Conservation (phyloP, 2,888 invertebrate species). For the Lasioglossum pauxillum region DNA sequence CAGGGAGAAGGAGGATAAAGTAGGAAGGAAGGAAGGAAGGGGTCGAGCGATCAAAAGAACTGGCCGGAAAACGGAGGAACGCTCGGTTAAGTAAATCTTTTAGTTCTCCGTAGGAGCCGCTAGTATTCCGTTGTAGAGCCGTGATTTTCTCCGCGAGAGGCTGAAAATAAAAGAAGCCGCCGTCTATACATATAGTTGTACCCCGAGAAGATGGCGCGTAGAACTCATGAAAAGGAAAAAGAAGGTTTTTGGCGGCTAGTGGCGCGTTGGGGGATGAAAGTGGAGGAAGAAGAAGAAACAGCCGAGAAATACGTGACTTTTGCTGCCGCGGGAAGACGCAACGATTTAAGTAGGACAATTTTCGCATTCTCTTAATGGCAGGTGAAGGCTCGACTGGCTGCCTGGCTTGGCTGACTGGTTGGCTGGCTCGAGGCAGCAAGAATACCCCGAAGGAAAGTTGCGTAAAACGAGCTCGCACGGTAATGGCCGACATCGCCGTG, state of each 20-base stretch:
- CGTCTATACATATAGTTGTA: slow-evolving; percentile 14
- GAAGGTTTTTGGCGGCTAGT: slow-evolving; percentile 7
- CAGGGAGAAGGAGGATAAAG: neutral
- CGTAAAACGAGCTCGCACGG: slow-evolving; percentile 60
- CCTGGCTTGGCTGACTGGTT: neutral
- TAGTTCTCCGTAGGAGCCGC: slow-evolving; percentile 28
- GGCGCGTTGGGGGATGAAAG: neutral
- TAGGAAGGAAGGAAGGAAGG: neutral
- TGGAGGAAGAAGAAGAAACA: neutral
- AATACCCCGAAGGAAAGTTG: slow-evolving; percentile 60
- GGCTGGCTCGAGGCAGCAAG: slow-evolving; percentile 34
- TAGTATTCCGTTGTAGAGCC: slow-evolving; percentile 40
- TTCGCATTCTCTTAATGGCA: slow-evolving; percentile 57
- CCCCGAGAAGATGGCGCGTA: slow-evolving; percentile 22
- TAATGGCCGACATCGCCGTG: slow-evolving; percentile 53
- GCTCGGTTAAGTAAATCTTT: slow-evolving; percentile 59
- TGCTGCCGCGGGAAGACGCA: slow-evolving; percentile 38
- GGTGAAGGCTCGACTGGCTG: slow-evolving; percentile 26
- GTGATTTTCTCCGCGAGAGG: slow-evolving; percentile 56
- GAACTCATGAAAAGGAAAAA: neutral
- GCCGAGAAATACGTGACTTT: slow-evolving; percentile 47
- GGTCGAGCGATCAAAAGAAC: slow-evolving; percentile 47
- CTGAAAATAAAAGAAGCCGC: slow-evolving; percentile 47
- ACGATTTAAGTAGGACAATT: slow-evolving; percentile 63
- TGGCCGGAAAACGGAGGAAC: slow-evolving; percentile 20